phyloP scores from a whole-genome alignment of 30 jellyfish, hydroid and myxozoan species.

The Turritopsis rubra region DNA sequence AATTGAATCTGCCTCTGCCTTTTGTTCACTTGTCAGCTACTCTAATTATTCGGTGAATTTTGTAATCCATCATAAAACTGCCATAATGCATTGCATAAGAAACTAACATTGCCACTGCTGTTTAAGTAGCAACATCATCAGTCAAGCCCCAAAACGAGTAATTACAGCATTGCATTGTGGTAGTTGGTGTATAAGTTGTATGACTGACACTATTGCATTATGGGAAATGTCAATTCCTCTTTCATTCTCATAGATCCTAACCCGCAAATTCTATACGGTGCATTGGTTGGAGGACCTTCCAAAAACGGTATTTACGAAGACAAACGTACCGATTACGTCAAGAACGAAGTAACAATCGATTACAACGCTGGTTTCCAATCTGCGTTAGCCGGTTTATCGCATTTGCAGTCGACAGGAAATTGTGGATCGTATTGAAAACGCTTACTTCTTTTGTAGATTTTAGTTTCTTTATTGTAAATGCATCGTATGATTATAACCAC shows the following conservation, averaged over 20 bases:
- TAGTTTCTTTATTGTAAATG: background rate
- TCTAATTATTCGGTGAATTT: too few relatives aligned
- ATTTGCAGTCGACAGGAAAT: slow-evolving; percentile 6
- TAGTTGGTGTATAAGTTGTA: too few relatives aligned
- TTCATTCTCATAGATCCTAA: slow-evolving; percentile 17
- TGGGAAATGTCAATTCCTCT: too few relatives aligned
- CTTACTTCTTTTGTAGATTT: background rate
- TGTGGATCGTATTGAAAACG: background rate
- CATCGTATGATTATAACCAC: background rate
- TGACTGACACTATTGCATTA: too few relatives aligned
- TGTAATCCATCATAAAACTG: too few relatives aligned
- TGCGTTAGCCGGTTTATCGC: slow-evolving; percentile 52
- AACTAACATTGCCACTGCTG: too few relatives aligned
- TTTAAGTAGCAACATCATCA: too few relatives aligned
- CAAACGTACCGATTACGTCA: slow-evolving; percentile 41
- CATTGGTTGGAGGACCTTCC: slow-evolving; percentile 70
- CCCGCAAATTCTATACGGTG: slow-evolving; percentile 69
- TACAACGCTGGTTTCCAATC: slow-evolving; percentile 76
- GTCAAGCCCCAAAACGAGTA: too few relatives aligned
- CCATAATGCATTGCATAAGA: too few relatives aligned
- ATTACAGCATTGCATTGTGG: too few relatives aligned
- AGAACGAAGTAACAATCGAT: slow-evolving; percentile 61
- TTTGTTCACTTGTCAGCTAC: too few relatives aligned
- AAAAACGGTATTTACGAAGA: slow-evolving; percentile 36
- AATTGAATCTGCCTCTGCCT: too few relatives aligned